Conservation (phyloP, 2,888 invertebrate genomes). For the Pseudococcus jackbeardsleyi region DNA sequence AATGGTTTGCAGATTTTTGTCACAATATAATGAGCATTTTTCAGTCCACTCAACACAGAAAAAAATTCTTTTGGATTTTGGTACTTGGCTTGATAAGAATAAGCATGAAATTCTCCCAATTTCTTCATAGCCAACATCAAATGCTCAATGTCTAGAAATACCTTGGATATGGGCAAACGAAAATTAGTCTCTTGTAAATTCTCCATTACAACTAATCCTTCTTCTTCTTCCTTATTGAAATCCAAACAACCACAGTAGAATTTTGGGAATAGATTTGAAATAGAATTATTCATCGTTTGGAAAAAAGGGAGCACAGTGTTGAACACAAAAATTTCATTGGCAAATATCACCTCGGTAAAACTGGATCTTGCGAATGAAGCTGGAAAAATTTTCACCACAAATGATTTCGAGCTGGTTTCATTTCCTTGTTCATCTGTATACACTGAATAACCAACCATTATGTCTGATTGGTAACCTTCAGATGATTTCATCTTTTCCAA, state of each 20-base stretch:
- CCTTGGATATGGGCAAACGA: background rate
- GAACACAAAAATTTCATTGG: conserved; percentile 3
- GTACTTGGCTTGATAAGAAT: conserved; percentile 13
- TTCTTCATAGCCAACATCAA: conserved; percentile 10
- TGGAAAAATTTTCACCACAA: conserved; percentile 12
- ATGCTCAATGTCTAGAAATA: conserved; percentile 26
- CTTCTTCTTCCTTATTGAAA: conserved; percentile 18
- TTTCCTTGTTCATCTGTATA: background rate
- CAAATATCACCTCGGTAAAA: conserved; percentile 22
- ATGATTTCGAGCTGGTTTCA: background rate
- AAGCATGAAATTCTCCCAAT: conserved; percentile 24
- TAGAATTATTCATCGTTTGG: background rate
- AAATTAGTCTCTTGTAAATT: background rate
- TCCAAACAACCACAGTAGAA: background rate
- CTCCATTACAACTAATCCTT: background rate
- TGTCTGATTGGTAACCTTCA: background rate
- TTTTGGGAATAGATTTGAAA: background rate
- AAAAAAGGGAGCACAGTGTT: background rate
- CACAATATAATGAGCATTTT: background rate
- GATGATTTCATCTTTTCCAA: background rate
- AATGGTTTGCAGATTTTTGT: background rate
- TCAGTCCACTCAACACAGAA: background rate
- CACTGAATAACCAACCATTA: background rate
- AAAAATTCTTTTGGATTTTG: background rate
- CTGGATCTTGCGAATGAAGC: background rate